Conservation (phyloP, 2,797 vertebrate species). For the Chelonia mydas region DNA sequence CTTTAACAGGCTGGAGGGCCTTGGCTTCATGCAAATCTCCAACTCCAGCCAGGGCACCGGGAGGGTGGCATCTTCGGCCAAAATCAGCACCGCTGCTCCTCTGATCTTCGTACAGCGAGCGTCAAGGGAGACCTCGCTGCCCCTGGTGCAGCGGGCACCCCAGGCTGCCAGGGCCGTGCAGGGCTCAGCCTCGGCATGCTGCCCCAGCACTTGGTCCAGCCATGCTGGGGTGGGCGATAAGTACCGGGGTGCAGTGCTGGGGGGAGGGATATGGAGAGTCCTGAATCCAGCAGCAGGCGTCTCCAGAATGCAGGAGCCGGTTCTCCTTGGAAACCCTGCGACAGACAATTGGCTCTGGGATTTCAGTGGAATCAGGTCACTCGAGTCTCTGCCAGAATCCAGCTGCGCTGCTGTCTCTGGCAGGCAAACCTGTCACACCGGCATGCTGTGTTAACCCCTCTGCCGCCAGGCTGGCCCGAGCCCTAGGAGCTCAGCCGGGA, state of each 20-base stretch:
- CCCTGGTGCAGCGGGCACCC: no score
- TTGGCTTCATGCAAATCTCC: neutral
- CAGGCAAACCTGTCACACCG: no score
- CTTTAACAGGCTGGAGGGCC: neutral
- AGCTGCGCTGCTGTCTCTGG: no score
- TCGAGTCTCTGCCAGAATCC: neutral
- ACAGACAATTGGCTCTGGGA: neutral
- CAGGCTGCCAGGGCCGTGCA: no score
- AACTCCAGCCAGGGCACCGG: no score
- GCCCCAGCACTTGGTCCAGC: neutral
- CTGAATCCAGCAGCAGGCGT: neutral
- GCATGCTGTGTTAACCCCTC: no score
- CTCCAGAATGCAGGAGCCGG: neutral
- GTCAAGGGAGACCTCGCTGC: neutral
- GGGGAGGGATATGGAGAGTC: neutral
- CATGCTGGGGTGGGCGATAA: no score
- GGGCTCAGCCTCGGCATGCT: no score
- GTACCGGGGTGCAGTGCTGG: no score
- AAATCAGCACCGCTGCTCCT: no score
- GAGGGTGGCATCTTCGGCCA: neutral
- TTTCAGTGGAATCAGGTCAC: neutral
- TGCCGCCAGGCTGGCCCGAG: no score
- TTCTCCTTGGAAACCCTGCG: neutral
- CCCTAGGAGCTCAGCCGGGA: no score
- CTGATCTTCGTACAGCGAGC: neutral